Conservation (phyloP, 2,113 vertebrate genomes). For the Neolamprologus kungweensis region DNA sequence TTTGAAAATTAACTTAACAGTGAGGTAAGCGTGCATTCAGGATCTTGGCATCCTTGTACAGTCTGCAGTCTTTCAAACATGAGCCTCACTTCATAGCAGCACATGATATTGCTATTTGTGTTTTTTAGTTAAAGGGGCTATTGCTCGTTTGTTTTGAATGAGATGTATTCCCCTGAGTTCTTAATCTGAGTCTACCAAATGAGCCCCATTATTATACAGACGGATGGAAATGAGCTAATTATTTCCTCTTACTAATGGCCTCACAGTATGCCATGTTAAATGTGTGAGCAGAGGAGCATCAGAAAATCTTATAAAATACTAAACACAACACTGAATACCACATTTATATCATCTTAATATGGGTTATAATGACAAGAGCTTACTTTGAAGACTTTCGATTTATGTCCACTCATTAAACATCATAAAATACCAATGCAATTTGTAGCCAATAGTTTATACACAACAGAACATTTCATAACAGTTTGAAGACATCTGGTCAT, state of each 20-base stretch:
- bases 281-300: background rate
- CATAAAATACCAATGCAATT: background rate
- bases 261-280: slow-evolving; percentile 17
- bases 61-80: background rate
- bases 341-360: background rate
- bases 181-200: slow-evolving; percentile 35
- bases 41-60: background rate
- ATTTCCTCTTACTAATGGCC: slow-evolving; percentile 31
- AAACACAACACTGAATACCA: background rate
- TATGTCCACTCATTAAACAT: background rate
- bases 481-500: background rate
- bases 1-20: background rate
- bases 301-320: background rate
- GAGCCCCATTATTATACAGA: slow-evolving; percentile 50
- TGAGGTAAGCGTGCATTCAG: background rate
- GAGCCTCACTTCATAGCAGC: background rate
- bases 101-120: background rate
- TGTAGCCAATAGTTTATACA: background rate
- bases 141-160: slow-evolving; percentile 1
- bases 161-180: slow-evolving; percentile 17
- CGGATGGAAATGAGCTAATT: slow-evolving; percentile 51
- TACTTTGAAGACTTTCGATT: background rate
- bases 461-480: background rate
- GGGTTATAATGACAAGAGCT: background rate
- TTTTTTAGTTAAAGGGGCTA: background rate